Evolutionary conservation across 2,888 invertebrate genomes (phyloP), one percentile per base, ranked within the genome.

Genomic region (Pollenia amentaria): DNA sequence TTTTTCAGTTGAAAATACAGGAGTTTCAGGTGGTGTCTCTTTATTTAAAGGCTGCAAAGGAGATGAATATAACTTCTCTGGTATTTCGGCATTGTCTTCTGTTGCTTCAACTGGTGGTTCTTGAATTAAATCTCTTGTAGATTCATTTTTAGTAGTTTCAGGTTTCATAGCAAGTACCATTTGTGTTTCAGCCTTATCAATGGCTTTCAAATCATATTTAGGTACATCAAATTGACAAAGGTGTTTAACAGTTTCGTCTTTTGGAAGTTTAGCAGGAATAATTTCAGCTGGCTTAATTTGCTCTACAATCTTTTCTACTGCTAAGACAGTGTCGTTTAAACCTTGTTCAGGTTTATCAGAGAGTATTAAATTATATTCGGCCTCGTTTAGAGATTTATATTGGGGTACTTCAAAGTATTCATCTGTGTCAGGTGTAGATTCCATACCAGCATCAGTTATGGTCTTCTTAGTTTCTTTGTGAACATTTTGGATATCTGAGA

Each of bases 141-240:
- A 55, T 60, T 57, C 77, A 0, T 44, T n/a, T 12, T 64, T 40
- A 9, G 21, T 42, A 64, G 3, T 18, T 51, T 67, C 38, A 9
- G 65, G 11, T 42, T 29, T 38, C 7, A 44, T 53, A n/a, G 18
- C 38, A 44, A 29, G 73, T 18, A 65, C 73, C 64, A 85, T 57
- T 16, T 75, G 21, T 1, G 46, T 4, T 65, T 88, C 85, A 12
- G 53, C 72, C 44, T 18, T 48, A 29, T 67, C 57, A 10, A 72
- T n/a, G 14, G 48, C 21, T 8, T 11, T 55, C 11, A 72, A n/a
- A 65, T 78, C 29, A 21, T 84, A 57, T 70, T 70, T 70, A 12
- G 88, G 88, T n/a, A 85, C 60, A 84, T 89, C 89, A 44, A 70
- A 87, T 60, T 75, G 60, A 29, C 29, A 6, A 29, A 29, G 29